These are phyloP conservation scores for Strigops habroptila DNA, from an alignment of 2,113 vertebrate species.

Conservation along the genomic window DNA sequence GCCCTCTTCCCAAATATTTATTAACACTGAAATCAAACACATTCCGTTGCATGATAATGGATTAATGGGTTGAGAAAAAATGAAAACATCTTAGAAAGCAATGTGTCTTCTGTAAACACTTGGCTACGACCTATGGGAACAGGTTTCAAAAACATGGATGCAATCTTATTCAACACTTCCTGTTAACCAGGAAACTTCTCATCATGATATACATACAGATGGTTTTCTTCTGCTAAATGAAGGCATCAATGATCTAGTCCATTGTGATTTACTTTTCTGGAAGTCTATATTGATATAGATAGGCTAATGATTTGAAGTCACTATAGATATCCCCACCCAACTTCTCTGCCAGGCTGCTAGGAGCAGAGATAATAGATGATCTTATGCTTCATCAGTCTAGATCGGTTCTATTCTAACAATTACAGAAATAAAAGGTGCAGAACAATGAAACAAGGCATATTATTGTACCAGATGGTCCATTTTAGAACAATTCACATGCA, in stretches of 20 bases:
- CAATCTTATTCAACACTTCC: not conserved
- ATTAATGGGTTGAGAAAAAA: not conserved
- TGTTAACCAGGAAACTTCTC: not conserved
- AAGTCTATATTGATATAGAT: not conserved
- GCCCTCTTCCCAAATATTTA: not conserved
- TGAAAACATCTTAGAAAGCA: not conserved
- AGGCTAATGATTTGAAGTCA: not conserved
- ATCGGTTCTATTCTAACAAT: not conserved
- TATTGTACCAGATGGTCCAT: not conserved
- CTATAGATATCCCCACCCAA: not conserved
- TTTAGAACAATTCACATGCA: not conserved
- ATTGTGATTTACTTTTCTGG: not conserved
- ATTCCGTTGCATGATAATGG: not conserved
- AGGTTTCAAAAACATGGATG: not conserved
- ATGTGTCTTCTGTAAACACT: not conserved
- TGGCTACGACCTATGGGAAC: not conserved
- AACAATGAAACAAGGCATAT: not conserved
- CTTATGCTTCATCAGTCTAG: not conserved
- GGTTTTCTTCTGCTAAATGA: not conserved
- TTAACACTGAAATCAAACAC: not conserved
- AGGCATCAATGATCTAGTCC: not conserved
- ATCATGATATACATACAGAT: not conserved
- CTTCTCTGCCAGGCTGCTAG: not conserved
- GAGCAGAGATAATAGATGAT: not conserved
- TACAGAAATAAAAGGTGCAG: not conserved